A percentile compares a stretch with the other conserved stretches of the same genome.
phyloP scores from a whole-genome alignment of 2,888 invertebrate genomes.

The Digitonthophagus gazella region DNA sequence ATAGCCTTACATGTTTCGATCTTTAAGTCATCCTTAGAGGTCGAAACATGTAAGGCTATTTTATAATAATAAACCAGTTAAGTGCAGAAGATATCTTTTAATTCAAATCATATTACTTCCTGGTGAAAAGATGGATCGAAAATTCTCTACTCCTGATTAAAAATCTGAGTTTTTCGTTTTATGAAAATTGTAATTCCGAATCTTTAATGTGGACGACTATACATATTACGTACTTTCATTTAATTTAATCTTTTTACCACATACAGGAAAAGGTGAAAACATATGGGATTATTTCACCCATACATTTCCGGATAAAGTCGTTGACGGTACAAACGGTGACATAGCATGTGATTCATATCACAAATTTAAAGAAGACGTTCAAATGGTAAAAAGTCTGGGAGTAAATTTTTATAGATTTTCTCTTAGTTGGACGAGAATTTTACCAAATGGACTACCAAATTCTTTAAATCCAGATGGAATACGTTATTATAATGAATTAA shows the following conservation, averaged over 20 bases:
- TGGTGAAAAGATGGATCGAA: too few relatives aligned
- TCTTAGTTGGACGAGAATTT: constrained; percentile 72
- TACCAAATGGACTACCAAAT: constrained; percentile 68
- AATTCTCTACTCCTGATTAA: too few relatives aligned
- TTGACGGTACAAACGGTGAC: constrained; percentile 60
- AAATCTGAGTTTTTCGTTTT: too few relatives aligned
- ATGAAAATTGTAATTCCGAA: too few relatives aligned
- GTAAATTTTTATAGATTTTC: constrained; percentile 70
- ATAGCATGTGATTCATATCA: constrained; percentile 70
- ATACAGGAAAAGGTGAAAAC: constrained; percentile 62
- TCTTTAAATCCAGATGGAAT: constrained; percentile 69
- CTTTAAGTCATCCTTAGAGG: too few relatives aligned
- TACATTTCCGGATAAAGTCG: constrained; percentile 54
- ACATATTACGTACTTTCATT: too few relatives aligned
- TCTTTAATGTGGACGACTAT: too few relatives aligned
- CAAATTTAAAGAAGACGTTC: constrained; percentile 62
- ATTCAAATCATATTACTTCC: too few relatives aligned
- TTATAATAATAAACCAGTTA: too few relatives aligned
- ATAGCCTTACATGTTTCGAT: too few relatives aligned
- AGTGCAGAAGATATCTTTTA: too few relatives aligned
- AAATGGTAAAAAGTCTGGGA: constrained; percentile 62
- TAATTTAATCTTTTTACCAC: not conserved
- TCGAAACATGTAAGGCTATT: too few relatives aligned
- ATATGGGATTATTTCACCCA: constrained; percentile 61
- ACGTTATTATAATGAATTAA: constrained; percentile 72